A percentile compares a stretch with the other conserved stretches of the same genome.
These are phyloP conservation scores for Orycteropus afer DNA, from an alignment of 2,113 vertebrate species.

Conservation along the genomic window DNA sequence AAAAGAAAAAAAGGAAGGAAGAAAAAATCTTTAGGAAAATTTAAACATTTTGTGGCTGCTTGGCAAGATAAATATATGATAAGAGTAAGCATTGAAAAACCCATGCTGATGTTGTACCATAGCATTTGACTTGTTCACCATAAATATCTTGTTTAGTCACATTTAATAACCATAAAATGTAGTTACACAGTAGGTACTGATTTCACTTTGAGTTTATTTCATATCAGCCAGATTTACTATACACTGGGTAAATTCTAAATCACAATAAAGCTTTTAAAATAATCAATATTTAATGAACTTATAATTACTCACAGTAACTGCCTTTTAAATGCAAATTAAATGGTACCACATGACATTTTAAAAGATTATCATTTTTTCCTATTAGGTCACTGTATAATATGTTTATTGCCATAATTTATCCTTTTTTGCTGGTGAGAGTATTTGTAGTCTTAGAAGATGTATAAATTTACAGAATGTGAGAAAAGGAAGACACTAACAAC, in stretches of 20 bases:
- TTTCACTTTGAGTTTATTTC: conserved; percentile 81
- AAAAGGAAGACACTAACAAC: conserved; percentile 57
- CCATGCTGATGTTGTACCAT: conserved; percentile 45
- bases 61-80: not conserved
- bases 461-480: conserved; percentile 65
- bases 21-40: not conserved
- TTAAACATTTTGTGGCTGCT: conserved; percentile 41
- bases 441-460: conserved; percentile 52
- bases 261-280: conserved; percentile 73
- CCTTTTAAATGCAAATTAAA: conserved; percentile 82
- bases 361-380: conserved; percentile 76
- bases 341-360: conserved; percentile 74
- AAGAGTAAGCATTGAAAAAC: conserved; percentile 52
- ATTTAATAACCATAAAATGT: conserved; percentile 81
- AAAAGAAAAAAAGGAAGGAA: not conserved
- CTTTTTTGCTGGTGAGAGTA: conserved; percentile 54
- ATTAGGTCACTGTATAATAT: conserved; percentile 69
- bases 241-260: conserved; percentile 78
- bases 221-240: conserved; percentile 75
- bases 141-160: conserved; percentile 77
- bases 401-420: conserved; percentile 74
- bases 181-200: conserved; percentile 80
- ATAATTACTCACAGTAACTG: conserved; percentile 80
- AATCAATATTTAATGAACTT: conserved; percentile 87
- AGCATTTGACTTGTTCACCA: conserved; percentile 70